Base-by-base conservation (phyloP, 2,113 vertebrate genomes). In the Ctenodactylus gundi region DNA sequence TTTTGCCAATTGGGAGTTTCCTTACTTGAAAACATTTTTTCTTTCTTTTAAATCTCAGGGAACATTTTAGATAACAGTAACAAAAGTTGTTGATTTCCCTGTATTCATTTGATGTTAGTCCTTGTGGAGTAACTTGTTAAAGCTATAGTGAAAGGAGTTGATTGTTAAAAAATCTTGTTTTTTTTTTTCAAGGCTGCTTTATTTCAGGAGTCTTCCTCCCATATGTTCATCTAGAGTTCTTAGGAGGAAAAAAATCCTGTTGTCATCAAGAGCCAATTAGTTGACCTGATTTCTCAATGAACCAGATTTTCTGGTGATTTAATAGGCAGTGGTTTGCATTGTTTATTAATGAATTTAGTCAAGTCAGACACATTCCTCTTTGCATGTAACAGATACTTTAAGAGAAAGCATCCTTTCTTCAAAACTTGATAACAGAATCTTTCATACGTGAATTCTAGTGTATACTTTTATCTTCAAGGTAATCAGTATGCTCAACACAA, bases 391-490 rank as follows among this genome's bases (percentile, higher is more conserved):
- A 84, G 27, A 39, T 85, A 7, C 44, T 81, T 95, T 51, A 81
- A 93, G 49, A 78, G 31, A 34, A 41, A 88, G 58, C 29, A 62
- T 88, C 41, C 36, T 91, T 95, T 88, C 73, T 96, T 27, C 11
- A 90, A 90, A 91, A 41, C 39, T 82, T 77, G 86, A 88, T 88
- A 90, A 77, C 13, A 86, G 31, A 75, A 77, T 83, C 53, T 90
- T 73, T 83, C 39, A 93, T 95, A 80, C 84, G 46, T 85, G 73
- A 83, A 89, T 94, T 89, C 58, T n/a, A 92, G 49, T 83, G 65
- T 60, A 91, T 72, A 88, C 83, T 82, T 70, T 88, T 88, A 64
- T 82, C 23, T 94, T 95, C 46, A 95, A 67, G n/a, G 34, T 46
- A 34, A 46, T 62, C 68, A 64, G 13, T 88, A 60, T 78, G n/a